Conservation (phyloP, 2,888 invertebrate genomes). For the Sesamia inferens region DNA sequence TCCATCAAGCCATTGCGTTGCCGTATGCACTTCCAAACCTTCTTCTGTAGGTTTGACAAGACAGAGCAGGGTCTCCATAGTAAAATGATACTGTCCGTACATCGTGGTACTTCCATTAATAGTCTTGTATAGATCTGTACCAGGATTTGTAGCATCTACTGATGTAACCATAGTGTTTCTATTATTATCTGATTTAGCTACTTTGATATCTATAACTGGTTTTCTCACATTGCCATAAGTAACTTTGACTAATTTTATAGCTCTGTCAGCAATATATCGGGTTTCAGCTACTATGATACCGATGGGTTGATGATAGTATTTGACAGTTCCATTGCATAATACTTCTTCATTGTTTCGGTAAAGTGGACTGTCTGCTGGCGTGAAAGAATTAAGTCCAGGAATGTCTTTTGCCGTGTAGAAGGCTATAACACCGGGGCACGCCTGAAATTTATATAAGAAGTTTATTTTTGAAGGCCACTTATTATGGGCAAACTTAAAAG, state of each 20-base stretch:
- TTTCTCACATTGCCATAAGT: constrained; percentile 80
- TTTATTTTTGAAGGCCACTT: background rate
- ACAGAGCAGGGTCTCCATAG: constrained; percentile 93
- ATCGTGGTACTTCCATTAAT: constrained; percentile 80
- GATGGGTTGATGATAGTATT: constrained; percentile 73
- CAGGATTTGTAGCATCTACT: constrained; percentile 46
- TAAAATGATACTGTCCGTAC: constrained; percentile 92
- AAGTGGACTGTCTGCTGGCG: constrained; percentile 71
- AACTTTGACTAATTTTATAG: constrained; percentile 88
- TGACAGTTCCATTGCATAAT: constrained; percentile 68
- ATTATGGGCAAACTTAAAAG: background rate
- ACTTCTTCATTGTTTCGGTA: constrained; percentile 75
- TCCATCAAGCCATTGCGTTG: constrained; percentile 91
- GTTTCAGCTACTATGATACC: constrained; percentile 89
- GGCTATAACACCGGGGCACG: constrained; percentile 90
- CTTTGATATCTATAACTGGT: constrained; percentile 54
- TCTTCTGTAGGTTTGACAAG: constrained; percentile 92
- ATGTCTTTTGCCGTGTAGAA: constrained; percentile 91
- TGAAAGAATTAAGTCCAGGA: constrained; percentile 91
- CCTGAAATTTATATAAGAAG: constrained; percentile 79
- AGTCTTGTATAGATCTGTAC: constrained; percentile 50
- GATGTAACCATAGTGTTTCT: constrained; percentile 38
- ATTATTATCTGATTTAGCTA: constrained; percentile 39
- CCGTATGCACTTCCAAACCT: constrained; percentile 91
- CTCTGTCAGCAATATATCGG: constrained; percentile 87